Conservation (phyloP, 2,888 invertebrate species). For the Perithous albicinctus region DNA sequence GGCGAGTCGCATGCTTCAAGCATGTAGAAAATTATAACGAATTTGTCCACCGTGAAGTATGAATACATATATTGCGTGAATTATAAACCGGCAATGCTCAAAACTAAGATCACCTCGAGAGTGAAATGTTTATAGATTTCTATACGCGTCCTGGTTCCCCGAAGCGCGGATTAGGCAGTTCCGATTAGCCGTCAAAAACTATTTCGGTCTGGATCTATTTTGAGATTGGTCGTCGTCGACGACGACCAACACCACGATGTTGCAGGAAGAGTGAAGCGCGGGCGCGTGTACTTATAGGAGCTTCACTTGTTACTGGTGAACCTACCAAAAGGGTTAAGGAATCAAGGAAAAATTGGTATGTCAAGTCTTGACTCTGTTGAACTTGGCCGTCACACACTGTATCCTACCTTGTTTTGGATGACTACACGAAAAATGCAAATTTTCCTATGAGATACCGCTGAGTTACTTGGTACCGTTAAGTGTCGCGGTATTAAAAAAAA, state of each 20-base stretch:
- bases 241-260: conserved; percentile 36
- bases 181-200: conserved; percentile 70
- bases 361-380: neutral
- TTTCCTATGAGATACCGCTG: neutral
- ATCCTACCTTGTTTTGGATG: neutral
- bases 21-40: neutral
- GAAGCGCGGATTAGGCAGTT: conserved; percentile 65
- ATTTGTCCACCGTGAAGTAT: neutral
- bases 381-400: neutral
- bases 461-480: neutral
- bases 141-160: conserved; percentile 65
- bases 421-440: neutral
- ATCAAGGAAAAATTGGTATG: neutral
- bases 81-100: conserved; percentile 17
- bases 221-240: conserved; percentile 64
- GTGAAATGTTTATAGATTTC: conserved; percentile 64
- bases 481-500: no score
- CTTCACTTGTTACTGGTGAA: conserved; percentile 24
- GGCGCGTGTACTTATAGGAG: conserved; percentile 21
- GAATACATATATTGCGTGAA: conserved; percentile 3
- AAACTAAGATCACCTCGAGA: conserved; percentile 19
- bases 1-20: neutral
- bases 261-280: conserved; percentile 13
- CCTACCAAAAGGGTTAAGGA: neutral
- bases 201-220: conserved; percentile 66